Percentiles rank a stretch among this genome's conserved stretches.
Conservation (phyloP, 64 coral and sea anemone genomes). For the Orbicella faveolata region DNA sequence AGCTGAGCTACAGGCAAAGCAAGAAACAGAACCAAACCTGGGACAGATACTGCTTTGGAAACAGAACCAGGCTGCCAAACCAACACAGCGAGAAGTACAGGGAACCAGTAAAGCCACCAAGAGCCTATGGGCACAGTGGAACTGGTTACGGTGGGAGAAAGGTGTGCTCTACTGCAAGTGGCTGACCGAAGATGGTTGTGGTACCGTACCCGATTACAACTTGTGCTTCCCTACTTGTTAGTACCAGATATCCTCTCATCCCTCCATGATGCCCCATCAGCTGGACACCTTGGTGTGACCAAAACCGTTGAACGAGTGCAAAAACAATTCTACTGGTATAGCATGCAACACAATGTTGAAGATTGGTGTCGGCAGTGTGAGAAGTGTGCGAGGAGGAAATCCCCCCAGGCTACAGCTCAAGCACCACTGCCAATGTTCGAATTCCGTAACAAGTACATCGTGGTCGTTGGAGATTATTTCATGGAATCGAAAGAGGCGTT, state of each 20-base stretch:
- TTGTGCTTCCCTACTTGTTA: neutral
- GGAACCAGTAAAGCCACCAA: slow-evolving; percentile 1
- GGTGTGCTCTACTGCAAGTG: slow-evolving; percentile 21
- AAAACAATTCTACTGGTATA: neutral
- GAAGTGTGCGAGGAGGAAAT: too few relatives aligned
- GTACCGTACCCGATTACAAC: neutral
- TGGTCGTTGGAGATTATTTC: neutral
- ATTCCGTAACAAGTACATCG: neutral
- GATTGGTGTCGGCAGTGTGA: too few relatives aligned
- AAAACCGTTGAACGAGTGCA: neutral
- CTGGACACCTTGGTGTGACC: slow-evolving; percentile 13
- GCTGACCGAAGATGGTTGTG: neutral
- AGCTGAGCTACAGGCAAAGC: neutral
- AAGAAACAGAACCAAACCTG: slow-evolving; percentile 9
- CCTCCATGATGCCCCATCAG: slow-evolving; percentile 1
- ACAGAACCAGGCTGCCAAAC: neutral
- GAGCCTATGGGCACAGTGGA: slow-evolving; percentile 28
- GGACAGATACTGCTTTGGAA: neutral
- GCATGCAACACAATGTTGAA: too few relatives aligned
- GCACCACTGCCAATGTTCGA: too few relatives aligned
- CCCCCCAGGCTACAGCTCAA: too few relatives aligned
- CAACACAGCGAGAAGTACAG: neutral
- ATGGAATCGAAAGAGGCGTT: neutral
- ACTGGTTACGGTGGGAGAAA: neutral
- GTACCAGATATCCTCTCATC: neutral